Evolutionary conservation across 2,888 invertebrate genomes (phyloP).

Genomic region (Chymomyza caudatula): DNA sequence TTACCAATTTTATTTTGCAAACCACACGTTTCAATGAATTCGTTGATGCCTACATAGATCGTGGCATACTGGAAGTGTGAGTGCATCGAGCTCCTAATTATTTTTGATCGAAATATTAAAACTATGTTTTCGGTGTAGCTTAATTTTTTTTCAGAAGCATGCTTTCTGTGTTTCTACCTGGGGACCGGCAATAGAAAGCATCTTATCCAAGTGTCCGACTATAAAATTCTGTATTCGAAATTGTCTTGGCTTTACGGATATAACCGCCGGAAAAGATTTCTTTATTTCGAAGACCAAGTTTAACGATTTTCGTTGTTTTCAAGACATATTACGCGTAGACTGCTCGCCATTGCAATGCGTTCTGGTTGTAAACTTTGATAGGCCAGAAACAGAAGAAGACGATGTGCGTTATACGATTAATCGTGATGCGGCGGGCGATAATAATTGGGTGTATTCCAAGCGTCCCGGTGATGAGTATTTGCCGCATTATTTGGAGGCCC

Average conservation of each 20-base stretch:
- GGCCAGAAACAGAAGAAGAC: constrained; percentile 13
- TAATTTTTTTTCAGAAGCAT: constrained; percentile 55
- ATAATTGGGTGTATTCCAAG: constrained; percentile 67
- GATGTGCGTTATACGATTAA: constrained; percentile 46
- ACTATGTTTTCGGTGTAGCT: background rate
- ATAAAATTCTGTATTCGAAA: constrained; percentile 83
- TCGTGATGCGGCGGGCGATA: constrained; percentile 28
- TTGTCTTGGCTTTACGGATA: constrained; percentile 81
- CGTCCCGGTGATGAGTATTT: constrained; percentile 61
- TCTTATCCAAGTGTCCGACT: constrained; percentile 81
- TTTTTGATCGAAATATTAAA: background rate
- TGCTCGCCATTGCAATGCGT: constrained; percentile 71
- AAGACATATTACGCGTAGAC: constrained; percentile 59
- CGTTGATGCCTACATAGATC: constrained; percentile 63
- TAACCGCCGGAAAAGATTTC: constrained; percentile 78
- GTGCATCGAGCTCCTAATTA: background rate
- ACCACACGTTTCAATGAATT: constrained; percentile 68
- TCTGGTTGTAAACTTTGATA: constrained; percentile 71
- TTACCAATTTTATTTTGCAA: constrained; percentile 73
- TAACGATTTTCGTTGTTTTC: constrained; percentile 64
- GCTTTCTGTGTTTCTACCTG: constrained; percentile 80
- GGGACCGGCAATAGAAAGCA: constrained; percentile 81
- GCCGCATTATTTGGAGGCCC: constrained; percentile 51
- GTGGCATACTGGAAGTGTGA: constrained; percentile 71
- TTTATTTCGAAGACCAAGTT: constrained; percentile 67